Conservation (phyloP, 1,140 invertebrate species). For the Cotesia vestalis region DNA sequence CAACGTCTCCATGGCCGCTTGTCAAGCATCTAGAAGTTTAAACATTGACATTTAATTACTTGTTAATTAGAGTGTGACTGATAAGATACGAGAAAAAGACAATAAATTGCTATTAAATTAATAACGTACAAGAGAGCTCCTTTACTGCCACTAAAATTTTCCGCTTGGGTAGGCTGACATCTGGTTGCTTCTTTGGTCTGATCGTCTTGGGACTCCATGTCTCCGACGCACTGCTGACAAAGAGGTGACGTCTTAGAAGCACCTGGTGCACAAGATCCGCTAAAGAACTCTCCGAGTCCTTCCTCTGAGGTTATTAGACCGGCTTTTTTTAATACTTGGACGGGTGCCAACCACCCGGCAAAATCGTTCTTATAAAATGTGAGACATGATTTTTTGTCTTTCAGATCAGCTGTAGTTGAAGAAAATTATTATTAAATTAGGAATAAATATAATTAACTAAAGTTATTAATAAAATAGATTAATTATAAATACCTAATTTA, state of each 20-base stretch:
- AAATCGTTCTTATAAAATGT: conserved; percentile 55
- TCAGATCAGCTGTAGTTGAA: conserved; percentile 57
- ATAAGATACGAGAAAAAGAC: neutral
- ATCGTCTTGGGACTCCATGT: conserved; percentile 54
- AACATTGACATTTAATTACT: neutral
- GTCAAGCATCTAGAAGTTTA: conserved; percentile 67
- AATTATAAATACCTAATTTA: conserved; percentile 39
- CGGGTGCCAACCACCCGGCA: conserved; percentile 68
- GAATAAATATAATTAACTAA: neutral
- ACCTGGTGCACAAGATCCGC: conserved; percentile 61
- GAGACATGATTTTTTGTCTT: conserved; percentile 70
- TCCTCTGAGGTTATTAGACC: conserved; percentile 62
- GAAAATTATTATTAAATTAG: neutral
- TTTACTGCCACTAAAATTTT: conserved; percentile 61
- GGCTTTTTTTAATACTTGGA: conserved; percentile 61
- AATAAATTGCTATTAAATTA: neutral
- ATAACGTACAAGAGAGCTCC: conserved; percentile 71
- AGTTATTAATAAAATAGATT: conserved; percentile 10
- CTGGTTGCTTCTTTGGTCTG: conserved; percentile 50
- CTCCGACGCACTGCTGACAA: conserved; percentile 62
- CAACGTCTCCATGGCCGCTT: conserved; percentile 71
- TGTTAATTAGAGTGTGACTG: neutral
- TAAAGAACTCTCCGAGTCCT: conserved; percentile 66
- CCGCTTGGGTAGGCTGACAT: conserved; percentile 57
- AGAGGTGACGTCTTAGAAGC: conserved; percentile 54